These are phyloP conservation scores for Cranoglanis bouderius DNA, from an alignment of 2,113 vertebrate species.

Conservation along the genomic window DNA sequence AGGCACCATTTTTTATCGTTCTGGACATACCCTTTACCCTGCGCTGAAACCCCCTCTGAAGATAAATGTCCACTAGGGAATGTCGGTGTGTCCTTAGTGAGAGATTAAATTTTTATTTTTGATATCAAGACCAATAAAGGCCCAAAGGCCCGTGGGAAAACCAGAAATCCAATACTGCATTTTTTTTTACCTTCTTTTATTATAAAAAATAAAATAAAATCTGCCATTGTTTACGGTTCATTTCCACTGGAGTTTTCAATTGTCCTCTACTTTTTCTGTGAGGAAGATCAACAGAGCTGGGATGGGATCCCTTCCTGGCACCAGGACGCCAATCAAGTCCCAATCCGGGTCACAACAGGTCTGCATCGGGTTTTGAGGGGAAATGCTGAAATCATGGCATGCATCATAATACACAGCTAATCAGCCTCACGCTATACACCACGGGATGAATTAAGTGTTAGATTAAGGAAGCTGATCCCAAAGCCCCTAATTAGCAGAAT, in stretches of 20 bases:
- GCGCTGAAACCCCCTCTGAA: background rate
- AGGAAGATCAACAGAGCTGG: background rate
- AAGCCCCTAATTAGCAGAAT: conserved; percentile 43
- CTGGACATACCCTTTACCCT: background rate
- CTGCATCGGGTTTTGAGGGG: conserved; percentile 46
- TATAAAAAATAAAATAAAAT: background rate
- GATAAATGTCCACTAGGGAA: background rate
- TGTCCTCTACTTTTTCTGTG: background rate
- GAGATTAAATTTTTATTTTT: background rate
- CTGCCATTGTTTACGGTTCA: background rate
- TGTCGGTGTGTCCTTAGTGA: background rate
- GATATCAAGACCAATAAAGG: background rate
- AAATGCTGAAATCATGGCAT: conserved; percentile 51
- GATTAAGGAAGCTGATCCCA: conserved; percentile 52
- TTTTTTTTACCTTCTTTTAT: background rate
- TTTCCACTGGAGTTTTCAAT: background rate
- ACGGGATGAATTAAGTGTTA: conserved; percentile 54
- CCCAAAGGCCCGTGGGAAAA: background rate
- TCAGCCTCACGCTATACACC: conserved; percentile 39
- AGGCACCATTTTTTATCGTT: background rate
- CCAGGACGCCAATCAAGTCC: background rate
- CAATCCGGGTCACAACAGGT: background rate
- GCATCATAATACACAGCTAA: conserved; percentile 58
- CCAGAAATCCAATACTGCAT: background rate
- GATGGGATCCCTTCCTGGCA: background rate